These are phyloP conservation scores for Triplophysa dalaica DNA, from an alignment of 2,113 vertebrate species.

Conservation along the genomic window DNA sequence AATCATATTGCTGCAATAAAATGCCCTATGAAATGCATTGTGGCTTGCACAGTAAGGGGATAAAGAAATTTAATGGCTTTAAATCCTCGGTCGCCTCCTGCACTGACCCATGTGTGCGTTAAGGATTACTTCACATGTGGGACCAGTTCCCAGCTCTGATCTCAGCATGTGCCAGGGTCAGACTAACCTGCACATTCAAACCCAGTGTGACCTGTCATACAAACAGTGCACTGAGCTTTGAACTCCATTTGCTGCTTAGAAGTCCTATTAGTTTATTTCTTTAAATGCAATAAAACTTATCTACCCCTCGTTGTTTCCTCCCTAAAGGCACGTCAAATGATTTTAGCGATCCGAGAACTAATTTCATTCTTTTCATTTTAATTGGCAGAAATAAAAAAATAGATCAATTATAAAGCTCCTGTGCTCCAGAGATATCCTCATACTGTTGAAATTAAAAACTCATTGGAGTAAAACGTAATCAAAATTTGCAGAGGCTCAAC, in stretches of 20 bases:
- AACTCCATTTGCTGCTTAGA: constrained; percentile 29
- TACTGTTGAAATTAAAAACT: constrained; percentile 59
- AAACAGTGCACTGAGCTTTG: constrained; percentile 43
- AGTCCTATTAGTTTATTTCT: constrained; percentile 51
- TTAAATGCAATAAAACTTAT: constrained; percentile 55
- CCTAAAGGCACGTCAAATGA: constrained; percentile 56
- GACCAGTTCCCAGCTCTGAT: constrained; percentile 56
- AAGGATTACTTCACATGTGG: constrained; percentile 46
- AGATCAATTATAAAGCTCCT: constrained; percentile 59
- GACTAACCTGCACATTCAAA: constrained; percentile 47
- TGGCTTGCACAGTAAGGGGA: neutral
- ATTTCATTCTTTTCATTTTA: constrained; percentile 55
- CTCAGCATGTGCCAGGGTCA: constrained; percentile 55
- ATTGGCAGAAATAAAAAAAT: constrained; percentile 63
- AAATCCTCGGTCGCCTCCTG: constrained; percentile 20
- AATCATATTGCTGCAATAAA: neutral
- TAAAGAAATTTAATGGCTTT: constrained; percentile 5
- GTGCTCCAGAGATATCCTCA: constrained; percentile 57
- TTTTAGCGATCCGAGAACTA: constrained; percentile 62
- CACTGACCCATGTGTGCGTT: constrained; percentile 54
- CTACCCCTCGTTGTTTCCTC: constrained; percentile 43
- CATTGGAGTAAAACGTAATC: neutral
- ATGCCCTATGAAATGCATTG: neutral
- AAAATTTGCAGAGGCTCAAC: neutral
- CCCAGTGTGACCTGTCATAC: constrained; percentile 53